These are phyloP conservation scores for Ceratoteleas bidentatus DNA, from an alignment of 1,140 invertebrate species.

Conservation along the genomic window DNA sequence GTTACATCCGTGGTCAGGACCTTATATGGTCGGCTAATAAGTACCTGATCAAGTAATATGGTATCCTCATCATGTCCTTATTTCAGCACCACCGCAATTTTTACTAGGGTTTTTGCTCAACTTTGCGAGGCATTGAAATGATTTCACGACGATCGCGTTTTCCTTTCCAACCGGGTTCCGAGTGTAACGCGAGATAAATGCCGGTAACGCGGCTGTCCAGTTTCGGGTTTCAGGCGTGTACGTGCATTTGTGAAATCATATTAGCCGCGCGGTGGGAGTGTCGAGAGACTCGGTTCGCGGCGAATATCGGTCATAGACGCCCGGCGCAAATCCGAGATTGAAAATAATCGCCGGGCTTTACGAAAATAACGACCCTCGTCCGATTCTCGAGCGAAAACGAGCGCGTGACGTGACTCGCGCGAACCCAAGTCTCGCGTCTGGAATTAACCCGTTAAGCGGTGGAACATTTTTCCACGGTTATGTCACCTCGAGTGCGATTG, in stretches of 20 bases:
- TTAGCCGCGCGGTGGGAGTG: constrained; percentile 37
- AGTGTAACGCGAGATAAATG: constrained; percentile 57
- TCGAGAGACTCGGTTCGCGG: constrained; percentile 32
- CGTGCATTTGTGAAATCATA: constrained; percentile 46
- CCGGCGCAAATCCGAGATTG: constrained; percentile 27
- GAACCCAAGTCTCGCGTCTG: constrained; percentile 46
- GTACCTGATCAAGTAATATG: too few relatives aligned
- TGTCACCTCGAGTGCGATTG: too few relatives aligned
- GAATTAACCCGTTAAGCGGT: constrained; percentile 12
- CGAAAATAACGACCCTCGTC: constrained; percentile 25
- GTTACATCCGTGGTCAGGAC: too few relatives aligned
- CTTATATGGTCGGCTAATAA: too few relatives aligned
- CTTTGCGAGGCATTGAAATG: constrained; percentile 25
- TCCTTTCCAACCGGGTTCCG: constrained; percentile 25
- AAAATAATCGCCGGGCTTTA: constrained; percentile 32
- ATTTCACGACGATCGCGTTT: constrained; percentile 37
- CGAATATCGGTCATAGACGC: constrained; percentile 41
- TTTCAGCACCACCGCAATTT: too few relatives aligned
- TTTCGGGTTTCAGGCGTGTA: constrained; percentile 51
- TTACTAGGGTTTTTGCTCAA: too few relatives aligned
- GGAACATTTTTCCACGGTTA: too few relatives aligned
- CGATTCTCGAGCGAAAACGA: constrained; percentile 5
- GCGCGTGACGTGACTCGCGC: constrained; percentile 30
- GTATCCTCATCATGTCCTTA: too few relatives aligned
- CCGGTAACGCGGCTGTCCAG: constrained; percentile 52